These are phyloP conservation scores for Palloptera scutellata DNA, from an alignment of 2,888 invertebrate genomes.

Conservation along the genomic window DNA sequence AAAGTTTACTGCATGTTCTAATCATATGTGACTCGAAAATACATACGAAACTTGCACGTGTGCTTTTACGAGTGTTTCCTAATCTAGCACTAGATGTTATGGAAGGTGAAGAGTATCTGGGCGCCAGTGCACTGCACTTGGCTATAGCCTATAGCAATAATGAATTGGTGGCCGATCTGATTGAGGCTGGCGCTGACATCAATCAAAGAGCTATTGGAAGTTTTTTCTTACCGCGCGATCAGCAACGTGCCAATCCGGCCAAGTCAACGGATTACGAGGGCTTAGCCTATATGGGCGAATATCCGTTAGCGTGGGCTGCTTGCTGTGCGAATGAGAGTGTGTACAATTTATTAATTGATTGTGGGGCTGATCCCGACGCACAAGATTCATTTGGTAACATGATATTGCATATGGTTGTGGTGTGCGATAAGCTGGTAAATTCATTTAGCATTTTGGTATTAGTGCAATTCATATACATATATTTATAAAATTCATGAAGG, in stretches of 20 bases:
- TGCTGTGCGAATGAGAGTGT: slow-evolving; percentile 97
- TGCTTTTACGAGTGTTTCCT: slow-evolving; percentile 90
- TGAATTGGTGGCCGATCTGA: slow-evolving; percentile 90
- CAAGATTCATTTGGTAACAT: slow-evolving; percentile 98
- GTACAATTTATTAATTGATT: slow-evolving; percentile 92
- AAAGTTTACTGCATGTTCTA: slow-evolving; percentile 91
- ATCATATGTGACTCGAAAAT: slow-evolving; percentile 93
- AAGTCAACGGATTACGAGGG: slow-evolving; percentile 94
- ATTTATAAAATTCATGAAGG: slow-evolving; percentile 70
- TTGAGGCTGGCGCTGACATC: slow-evolving; percentile 91
- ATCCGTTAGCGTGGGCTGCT: slow-evolving; percentile 96
- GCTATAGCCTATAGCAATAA: slow-evolving; percentile 97
- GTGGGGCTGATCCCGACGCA: slow-evolving; percentile 93
- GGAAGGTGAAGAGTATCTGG: slow-evolving; percentile 96
- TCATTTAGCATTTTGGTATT: neutral
- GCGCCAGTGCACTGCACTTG: slow-evolving; percentile 92
- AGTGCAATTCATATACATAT: neutral
- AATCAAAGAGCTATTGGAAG: slow-evolving; percentile 93
- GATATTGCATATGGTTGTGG: slow-evolving; percentile 99
- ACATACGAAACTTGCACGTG: slow-evolving; percentile 77
- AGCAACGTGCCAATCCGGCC: slow-evolving; percentile 80
- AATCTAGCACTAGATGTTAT: slow-evolving; percentile 91
- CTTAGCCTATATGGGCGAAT: slow-evolving; percentile 96
- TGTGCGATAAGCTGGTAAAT: slow-evolving; percentile 91
- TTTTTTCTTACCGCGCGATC: slow-evolving; percentile 95